Base-by-base conservation (phyloP, 2,113 vertebrate species). In the Gobiocypris rarus region DNA sequence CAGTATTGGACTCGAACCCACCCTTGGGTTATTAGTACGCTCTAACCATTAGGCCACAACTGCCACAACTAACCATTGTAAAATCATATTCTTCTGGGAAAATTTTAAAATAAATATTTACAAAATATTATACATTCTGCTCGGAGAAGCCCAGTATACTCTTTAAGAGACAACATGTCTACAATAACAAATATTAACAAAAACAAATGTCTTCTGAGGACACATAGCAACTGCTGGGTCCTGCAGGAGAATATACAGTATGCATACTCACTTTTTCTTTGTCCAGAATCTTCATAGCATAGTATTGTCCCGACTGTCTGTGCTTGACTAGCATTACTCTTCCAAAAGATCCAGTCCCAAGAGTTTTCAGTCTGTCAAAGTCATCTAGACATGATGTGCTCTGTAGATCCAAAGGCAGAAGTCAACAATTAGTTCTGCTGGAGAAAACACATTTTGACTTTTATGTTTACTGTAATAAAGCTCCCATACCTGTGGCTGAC, bases 231-330 rank as follows among this genome's bases (percentile, higher is more conserved):
- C 78, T 83, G 65, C 15, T 81, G 43, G n/a, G 14, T 24, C 17
- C 26, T 43, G 24, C 17, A 75, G 50, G 9, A 54, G 31, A 5
- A n/a, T 19, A 67, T 24, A 63, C 13, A n/a, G 17, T n/a, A 81
- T 10, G 28, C 13, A 26, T 71, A 94, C 96, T 84, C 84, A 98
- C 98, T 96, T 99, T 99, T 91, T 99, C 97, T 94, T 99, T 99
- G 94, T 99, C 97, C 94, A 99, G 93, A 92, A 99, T 98, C 95
- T 99, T 99, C 98, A 99, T 99, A 89, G 98, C 98, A 67, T 97
- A 98, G 95, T 98, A 98, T 94, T 97, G 97, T 88, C 97, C 98
- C 79, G 96, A 96, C 92, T 93, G 94, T 96, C 97, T 99, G 91
- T 98, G 97, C 90, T 98, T 99, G 91, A 99, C 98, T 85, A 99